Percentiles rank a stretch among this genome's conserved stretches.
phyloP scores from a whole-genome alignment of 2,888 invertebrate genomes.

The Epinotia bilunana region DNA sequence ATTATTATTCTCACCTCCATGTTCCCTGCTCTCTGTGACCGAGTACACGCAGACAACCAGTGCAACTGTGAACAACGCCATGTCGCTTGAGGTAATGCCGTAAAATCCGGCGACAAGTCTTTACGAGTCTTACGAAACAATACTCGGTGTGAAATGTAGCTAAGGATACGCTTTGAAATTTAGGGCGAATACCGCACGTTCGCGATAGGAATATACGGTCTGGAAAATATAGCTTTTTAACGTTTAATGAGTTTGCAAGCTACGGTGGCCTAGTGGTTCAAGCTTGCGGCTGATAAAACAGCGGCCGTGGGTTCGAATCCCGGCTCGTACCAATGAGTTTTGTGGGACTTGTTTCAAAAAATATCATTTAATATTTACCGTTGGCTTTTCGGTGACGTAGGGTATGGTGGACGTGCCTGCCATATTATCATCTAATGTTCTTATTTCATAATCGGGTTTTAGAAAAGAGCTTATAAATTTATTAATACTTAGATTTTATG shows the following conservation, averaged over 20 bases:
- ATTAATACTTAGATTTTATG: too few species aligned
- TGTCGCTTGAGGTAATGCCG: slow-evolving; percentile 29
- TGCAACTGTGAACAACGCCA: slow-evolving; percentile 31
- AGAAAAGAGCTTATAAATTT: too few species aligned
- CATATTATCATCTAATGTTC: too few species aligned
- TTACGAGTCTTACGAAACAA: slow-evolving; percentile 35
- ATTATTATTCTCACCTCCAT: slow-evolving; percentile 22
- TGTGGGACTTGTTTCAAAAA: too few species aligned
- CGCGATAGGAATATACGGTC: not conserved
- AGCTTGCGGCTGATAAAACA: too few species aligned
- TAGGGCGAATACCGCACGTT: not conserved
- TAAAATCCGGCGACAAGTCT: slow-evolving; percentile 13
- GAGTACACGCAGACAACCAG: slow-evolving; percentile 32
- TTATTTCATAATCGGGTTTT: too few species aligned
- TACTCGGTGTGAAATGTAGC: slow-evolving; percentile 1
- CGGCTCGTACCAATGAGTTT: too few species aligned
- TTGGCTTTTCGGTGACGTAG: too few species aligned
- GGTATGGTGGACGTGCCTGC: too few species aligned
- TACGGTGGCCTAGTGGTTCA: too few species aligned
- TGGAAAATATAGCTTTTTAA: not conserved
- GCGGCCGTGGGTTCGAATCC: too few species aligned
- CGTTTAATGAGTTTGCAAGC: not conserved
- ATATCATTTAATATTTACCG: too few species aligned
- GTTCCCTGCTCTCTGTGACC: not conserved
- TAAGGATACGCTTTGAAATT: slow-evolving; percentile 22